Evolutionary conservation across 2,113 vertebrate genomes (phyloP).

Genomic region (Telmatochromis sp.): DNA sequence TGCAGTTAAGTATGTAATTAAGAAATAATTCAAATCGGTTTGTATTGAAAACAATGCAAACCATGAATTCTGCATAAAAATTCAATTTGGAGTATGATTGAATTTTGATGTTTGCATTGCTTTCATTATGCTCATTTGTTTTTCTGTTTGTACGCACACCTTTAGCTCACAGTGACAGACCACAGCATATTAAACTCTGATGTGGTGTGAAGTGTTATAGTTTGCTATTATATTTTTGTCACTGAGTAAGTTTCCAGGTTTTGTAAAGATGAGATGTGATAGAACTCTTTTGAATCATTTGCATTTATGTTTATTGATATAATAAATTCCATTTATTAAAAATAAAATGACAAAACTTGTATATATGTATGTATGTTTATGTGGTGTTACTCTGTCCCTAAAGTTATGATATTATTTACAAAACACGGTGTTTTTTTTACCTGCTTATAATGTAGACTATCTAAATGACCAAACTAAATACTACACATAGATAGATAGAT

Average conservation of each 20-base stretch:
- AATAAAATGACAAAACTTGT: background rate
- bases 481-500: background rate
- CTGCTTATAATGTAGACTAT: background rate
- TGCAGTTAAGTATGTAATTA: background rate
- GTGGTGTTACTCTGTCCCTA: background rate
- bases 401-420: background rate
- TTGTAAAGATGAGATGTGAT: background rate
- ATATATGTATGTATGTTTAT: background rate
- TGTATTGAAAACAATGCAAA: background rate
- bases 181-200: background rate
- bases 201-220: background rate
- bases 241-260: background rate
- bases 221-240: background rate
- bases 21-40: background rate
- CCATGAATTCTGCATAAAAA: background rate
- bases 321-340: background rate
- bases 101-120: background rate
- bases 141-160: background rate
- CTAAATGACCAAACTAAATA: background rate
- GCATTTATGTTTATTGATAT: background rate
- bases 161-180: background rate
- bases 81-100: background rate
- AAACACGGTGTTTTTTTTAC: background rate
- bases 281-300: background rate
- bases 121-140: background rate